Percentiles rank a stretch among this genome's conserved stretches.
phyloP scores from a whole-genome alignment of 2,888 invertebrate species.

The Spilarctia lutea region DNA sequence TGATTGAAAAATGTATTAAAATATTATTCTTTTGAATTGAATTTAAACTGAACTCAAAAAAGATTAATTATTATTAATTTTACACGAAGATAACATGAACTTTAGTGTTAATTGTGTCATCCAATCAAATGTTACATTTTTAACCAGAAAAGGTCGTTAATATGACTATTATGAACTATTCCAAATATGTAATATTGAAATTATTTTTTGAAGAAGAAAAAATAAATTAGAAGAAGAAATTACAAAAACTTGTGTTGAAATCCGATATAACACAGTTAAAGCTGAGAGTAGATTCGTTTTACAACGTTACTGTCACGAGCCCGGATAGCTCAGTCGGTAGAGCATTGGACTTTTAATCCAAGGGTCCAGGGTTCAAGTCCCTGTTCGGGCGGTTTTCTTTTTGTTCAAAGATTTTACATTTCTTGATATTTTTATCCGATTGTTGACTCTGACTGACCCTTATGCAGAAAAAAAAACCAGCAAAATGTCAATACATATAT shows the following conservation, averaged over 20 bases:
- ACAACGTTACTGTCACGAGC: conserved; percentile 45
- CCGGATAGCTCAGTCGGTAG: conserved; percentile 88
- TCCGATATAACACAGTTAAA: conserved; percentile 4
- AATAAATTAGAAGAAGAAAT: too few relatives aligned
- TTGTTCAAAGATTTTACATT: conserved; percentile 10
- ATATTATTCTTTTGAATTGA: neutral
- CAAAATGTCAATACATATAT: neutral
- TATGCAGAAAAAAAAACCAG: neutral
- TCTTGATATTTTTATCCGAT: neutral
- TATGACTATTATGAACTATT: neutral
- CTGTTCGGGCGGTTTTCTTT: conserved; percentile 83
- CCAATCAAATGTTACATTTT: neutral
- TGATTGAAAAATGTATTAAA: neutral
- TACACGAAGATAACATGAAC: neutral
- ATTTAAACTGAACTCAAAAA: neutral
- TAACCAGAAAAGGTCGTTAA: neutral
- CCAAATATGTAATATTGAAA: neutral
- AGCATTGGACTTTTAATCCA: conserved; percentile 87
- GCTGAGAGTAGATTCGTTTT: conserved; percentile 29
- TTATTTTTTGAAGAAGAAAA: too few relatives aligned
- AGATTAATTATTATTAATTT: neutral
- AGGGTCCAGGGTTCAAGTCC: conserved; percentile 88
- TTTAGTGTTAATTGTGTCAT: neutral
- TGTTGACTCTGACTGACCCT: neutral
- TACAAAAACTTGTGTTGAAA: neutral